Percentiles rank a stretch among this genome's conserved stretches.
phyloP scores from a whole-genome alignment of 2,888 invertebrate species.

The Drosophila picticornis region DNA sequence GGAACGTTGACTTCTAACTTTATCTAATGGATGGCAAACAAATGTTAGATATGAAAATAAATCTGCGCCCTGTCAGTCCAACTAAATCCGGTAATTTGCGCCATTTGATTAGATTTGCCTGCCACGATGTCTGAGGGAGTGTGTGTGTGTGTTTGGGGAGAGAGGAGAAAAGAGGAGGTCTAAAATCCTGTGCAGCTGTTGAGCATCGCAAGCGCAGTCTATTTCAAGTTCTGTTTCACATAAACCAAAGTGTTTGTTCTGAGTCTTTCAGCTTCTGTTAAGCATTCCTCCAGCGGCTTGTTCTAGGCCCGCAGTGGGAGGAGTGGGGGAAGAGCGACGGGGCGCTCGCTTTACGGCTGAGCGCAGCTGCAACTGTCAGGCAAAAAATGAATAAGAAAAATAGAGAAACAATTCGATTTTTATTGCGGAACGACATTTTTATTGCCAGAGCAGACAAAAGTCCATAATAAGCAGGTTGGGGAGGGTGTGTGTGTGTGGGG shows the following conservation, averaged over 20 bases:
- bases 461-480: constrained; percentile 2
- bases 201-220: constrained; percentile 16
- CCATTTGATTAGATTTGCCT: constrained; percentile 46
- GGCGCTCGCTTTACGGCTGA: constrained; percentile 36
- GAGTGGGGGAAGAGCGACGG: background rate
- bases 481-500: background rate
- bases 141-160: background rate
- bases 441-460: constrained; percentile 42
- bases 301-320: background rate
- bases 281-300: constrained; percentile 1
- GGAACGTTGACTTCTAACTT: constrained; percentile 21
- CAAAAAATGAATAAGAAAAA: constrained; percentile 20
- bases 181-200: constrained; percentile 18
- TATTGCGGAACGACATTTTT: constrained; percentile 65
- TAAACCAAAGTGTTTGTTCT: background rate
- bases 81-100: constrained; percentile 58
- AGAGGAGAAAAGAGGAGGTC: too few relatives aligned
- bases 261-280: constrained; percentile 3
- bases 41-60: constrained; percentile 46
- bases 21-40: constrained; percentile 29
- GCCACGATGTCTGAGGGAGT: background rate
- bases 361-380: constrained; percentile 59
- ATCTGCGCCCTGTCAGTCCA: constrained; percentile 40
- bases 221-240: constrained; percentile 1
- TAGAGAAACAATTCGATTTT: constrained; percentile 60